Evolutionary conservation across 2,113 vertebrate species (phyloP), one percentile per base, ranked within the genome.

Genomic region (Podarcis muralis): DNA sequence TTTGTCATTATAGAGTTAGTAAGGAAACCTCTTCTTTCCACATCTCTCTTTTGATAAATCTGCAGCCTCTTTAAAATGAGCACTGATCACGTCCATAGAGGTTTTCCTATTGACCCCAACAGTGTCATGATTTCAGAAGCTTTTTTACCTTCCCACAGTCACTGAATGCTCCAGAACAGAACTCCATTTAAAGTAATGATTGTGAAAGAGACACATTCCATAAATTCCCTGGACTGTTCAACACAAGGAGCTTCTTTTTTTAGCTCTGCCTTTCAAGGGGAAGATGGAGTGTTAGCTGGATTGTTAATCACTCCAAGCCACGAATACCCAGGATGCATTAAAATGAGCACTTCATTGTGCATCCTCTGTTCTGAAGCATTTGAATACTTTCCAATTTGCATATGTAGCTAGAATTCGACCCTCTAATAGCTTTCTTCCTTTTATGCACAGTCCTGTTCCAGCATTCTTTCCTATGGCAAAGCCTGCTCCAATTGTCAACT

Each of bases 231-330:
- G 4, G 1, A 25, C 27, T 85, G 3, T 6, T 86, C 83, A 85
- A 4, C 2, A 83, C 4, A 74, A 80, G 12, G 48, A 32, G 25
- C 11, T 78, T 84, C 57, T 6, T 71, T 65, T 77, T 86, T 59
- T 40, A 2, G 40, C 83, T 40, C 0, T 85, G 48, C 4, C 57
- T 37, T 32, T 37, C 18, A 13, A 62, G 48, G 2, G 16, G 5
- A 20, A 59, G 27, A 82, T 90, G n/a, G 13, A 88, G 88, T 75
- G 11, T 65, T 86, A 35, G 3, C 78, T 81, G n/a, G 35, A 83
- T 5, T 48, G 37, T n/a, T 83, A 43, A 69, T 72, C 30, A 53
- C 18, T 71, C 43, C 32, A 83, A 53, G 40, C 16, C 66, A 48
- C 5, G 25, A 71, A 71, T n/a, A 12, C 40, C 18, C 66, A n/a